Evolutionary conservation across 1,140 invertebrate species (phyloP), one percentile per base, ranked within the genome.

Genomic region (Parasteatoda tepidariorum): DNA sequence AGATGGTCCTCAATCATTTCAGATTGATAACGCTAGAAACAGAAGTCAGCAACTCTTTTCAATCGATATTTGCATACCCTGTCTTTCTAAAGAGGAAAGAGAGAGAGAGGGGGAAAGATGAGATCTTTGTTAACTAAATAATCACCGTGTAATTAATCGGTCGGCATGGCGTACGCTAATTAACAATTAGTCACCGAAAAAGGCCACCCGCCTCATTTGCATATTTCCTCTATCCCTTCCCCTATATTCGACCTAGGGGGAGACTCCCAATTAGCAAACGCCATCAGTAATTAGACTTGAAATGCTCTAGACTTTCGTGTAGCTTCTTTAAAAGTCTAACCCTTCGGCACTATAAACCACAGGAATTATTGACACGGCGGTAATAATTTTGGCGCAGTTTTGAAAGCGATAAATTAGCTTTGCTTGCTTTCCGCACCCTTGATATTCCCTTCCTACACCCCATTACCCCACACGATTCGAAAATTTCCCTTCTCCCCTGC

Each of bases 101-200:
- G 2, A 6, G n/a, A n/a, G 28, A 9, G 38, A 48, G 9, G 9
- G 38, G 9, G 38, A 48, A 64, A 48, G 55, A 48, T 67, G 68
- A 57, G 70, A 83, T 83, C 81, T 83, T 83, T 83, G 81, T 83
- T 83, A 73, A 83, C 81, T 83, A 83, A 83, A 83, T 83, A 73
- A 83, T 83, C 81, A 83, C 81, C 70, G 57, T 83, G 81, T 83
- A 83, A 83, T 83, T 83, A 73, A 83, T 83, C 81, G 81, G 78
- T 74, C 81, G 59, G 70, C 68, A 73, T 73, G n/a, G 68, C 70
- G 81, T 74, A 74, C 68, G 38, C 81, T 83, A 83, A 83, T 83
- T 83, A 83, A 83, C 81, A 83, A 83, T 83, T 83, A 73, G 81
- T 74, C 68, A 73, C 81, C 68, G 70, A 83, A 83, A 83, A 83